Percentiles rank a stretch among this genome's conserved stretches.
Conservation (phyloP, 1,140 invertebrate genomes). For the Lordiphosa stackelbergi region DNA sequence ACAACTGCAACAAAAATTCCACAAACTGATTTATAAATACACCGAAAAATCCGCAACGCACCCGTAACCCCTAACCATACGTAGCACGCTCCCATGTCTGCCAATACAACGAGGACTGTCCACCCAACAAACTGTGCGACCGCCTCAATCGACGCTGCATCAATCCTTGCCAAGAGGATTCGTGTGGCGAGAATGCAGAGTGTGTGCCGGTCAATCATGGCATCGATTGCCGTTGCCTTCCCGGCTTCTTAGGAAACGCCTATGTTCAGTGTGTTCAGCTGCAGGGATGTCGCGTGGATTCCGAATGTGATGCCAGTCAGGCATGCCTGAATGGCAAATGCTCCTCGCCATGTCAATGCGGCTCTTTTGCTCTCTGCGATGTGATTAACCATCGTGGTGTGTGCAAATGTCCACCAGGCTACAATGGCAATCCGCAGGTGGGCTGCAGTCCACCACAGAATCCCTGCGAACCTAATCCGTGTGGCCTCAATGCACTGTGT, state of each 20-base stretch:
- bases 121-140: constrained; percentile 88
- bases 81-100: constrained; percentile 84
- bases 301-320: constrained; percentile 83
- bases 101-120: constrained; percentile 93
- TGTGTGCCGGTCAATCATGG: constrained; percentile 88
- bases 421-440: constrained; percentile 83
- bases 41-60: constrained; percentile 69
- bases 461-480: constrained; percentile 90
- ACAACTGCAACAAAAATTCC: constrained; percentile 26
- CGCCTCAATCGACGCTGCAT: constrained; percentile 88
- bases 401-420: constrained; percentile 87
- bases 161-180: constrained; percentile 88
- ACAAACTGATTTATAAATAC: constrained; percentile 60
- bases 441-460: constrained; percentile 82
- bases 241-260: constrained; percentile 88
- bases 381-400: constrained; percentile 84
- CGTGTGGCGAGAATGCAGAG: constrained; percentile 90
- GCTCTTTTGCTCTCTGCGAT: constrained; percentile 86
- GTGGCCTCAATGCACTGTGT: constrained; percentile 89
- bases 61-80: constrained; percentile 76
- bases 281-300: constrained; percentile 83
- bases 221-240: constrained; percentile 86
- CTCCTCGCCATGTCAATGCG: constrained; percentile 86
- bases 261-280: constrained; percentile 84
- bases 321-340: constrained; percentile 87